Conservation (phyloP, 2,797 vertebrate genomes). For the Scleropages formosus region DNA sequence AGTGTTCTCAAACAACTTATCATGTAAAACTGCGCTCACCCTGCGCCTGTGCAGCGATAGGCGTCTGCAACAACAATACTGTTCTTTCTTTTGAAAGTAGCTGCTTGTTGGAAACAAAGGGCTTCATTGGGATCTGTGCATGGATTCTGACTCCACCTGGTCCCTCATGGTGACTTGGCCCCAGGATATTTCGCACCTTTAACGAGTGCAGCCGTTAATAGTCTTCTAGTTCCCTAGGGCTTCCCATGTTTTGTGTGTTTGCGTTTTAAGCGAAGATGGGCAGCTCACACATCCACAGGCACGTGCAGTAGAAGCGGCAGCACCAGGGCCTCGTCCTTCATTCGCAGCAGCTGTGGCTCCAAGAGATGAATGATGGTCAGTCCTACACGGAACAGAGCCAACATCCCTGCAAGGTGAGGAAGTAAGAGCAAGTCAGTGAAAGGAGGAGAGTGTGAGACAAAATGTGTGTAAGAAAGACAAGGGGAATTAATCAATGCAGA, state of each 20-base stretch:
- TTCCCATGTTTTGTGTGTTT: too few species aligned
- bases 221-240: too few species aligned
- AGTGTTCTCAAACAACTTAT: neutral
- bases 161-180: too few species aligned
- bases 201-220: too few species aligned
- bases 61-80: neutral
- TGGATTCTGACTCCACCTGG: too few species aligned
- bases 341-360: conserved; percentile 62
- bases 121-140: neutral
- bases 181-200: too few species aligned
- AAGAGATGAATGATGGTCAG: conserved; percentile 65
- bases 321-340: conserved; percentile 61
- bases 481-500: neutral
- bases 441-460: too few species aligned
- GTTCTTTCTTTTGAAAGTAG: neutral
- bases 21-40: neutral
- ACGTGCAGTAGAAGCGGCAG: conserved; percentile 65
- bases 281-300: conserved; percentile 67
- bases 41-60: neutral
- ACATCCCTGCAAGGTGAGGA: conserved; percentile 52
- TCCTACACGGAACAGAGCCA: conserved; percentile 60
- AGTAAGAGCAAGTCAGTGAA: neutral
- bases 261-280: neutral
- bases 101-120: neutral
- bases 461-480: neutral